Conservation (phyloP, 2,113 vertebrate genomes). For the Macroglossus sobrinus region DNA sequence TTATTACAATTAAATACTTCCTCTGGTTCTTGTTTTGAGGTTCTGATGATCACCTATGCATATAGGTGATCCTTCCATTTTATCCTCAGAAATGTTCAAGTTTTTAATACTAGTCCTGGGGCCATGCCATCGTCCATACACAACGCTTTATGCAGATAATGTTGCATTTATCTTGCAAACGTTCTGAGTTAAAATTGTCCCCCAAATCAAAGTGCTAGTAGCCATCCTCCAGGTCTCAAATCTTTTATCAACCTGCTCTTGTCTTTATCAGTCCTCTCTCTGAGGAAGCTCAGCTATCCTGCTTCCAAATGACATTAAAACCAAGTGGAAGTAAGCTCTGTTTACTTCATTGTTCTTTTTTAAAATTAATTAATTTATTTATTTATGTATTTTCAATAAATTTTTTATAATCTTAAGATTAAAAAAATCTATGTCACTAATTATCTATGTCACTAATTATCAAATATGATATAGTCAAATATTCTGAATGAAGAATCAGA, state of each 20-base stretch:
- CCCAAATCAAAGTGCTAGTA: not conserved
- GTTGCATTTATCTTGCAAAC: not conserved
- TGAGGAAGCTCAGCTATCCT: not conserved
- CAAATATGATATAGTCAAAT: conserved; percentile 44
- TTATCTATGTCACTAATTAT: conserved; percentile 17
- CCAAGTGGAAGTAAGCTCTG: not conserved
- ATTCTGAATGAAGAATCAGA: conserved; percentile 30
- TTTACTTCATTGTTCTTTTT: not conserved
- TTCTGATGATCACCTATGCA: not conserved
- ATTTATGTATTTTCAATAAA: not conserved
- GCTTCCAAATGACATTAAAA: not conserved
- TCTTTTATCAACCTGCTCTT: not conserved
- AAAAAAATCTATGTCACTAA: no score
- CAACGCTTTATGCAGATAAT: not conserved
- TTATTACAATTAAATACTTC: not conserved
- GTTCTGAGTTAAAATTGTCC: not conserved
- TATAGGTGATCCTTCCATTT: not conserved
- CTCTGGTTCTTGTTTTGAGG: not conserved
- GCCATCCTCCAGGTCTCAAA: not conserved
- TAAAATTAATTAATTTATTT: not conserved
- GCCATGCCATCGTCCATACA: not conserved
- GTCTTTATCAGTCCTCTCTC: not conserved
- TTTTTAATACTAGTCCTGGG: not conserved
- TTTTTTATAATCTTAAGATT: conserved; percentile 14
- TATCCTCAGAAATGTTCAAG: not conserved